Percentiles rank a stretch among this genome's conserved stretches.
Evolutionary conservation across 2,113 vertebrate genomes (phyloP).

Genomic region (Phylloscopus trochiloides): DNA sequence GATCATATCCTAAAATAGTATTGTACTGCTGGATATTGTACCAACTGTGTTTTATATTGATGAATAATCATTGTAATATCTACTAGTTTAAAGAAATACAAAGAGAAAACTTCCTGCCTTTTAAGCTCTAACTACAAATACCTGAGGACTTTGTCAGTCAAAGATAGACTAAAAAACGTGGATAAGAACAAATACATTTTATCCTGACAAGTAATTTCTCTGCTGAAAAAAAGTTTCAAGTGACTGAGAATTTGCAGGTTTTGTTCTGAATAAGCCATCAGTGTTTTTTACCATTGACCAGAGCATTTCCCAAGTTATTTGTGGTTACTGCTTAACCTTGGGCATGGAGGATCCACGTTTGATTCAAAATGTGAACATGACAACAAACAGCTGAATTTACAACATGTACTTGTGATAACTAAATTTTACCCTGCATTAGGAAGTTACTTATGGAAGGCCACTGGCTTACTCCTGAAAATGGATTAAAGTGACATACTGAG

Average conservation of each 20-base stretch:
- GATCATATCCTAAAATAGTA: not conserved
- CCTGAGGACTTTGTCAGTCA: not conserved
- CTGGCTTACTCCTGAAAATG: not conserved
- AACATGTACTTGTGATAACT: not conserved
- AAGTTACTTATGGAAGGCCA: not conserved
- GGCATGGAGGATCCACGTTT: not conserved
- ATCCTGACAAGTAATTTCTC: not conserved
- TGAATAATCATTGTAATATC: not conserved
- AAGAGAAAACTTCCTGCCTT: not conserved
- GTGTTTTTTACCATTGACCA: not conserved
- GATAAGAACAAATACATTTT: not conserved
- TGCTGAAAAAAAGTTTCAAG: not conserved
- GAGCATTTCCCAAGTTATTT: not conserved
- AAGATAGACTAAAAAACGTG: not conserved
- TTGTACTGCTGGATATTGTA: not conserved
- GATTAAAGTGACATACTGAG: not conserved
- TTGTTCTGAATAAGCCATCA: not conserved
- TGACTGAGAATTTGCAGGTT: not conserved
- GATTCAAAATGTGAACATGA: not conserved
- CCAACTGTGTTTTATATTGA: not conserved
- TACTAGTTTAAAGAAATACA: not conserved
- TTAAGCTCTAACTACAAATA: not conserved
- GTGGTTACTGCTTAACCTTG: not conserved
- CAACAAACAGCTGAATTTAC: not conserved
- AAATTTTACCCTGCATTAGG: not conserved